Percentiles rank a stretch among this genome's conserved stretches.
phyloP scores from a whole-genome alignment of 2,113 vertebrate species.

The Butorides virescens region DNA sequence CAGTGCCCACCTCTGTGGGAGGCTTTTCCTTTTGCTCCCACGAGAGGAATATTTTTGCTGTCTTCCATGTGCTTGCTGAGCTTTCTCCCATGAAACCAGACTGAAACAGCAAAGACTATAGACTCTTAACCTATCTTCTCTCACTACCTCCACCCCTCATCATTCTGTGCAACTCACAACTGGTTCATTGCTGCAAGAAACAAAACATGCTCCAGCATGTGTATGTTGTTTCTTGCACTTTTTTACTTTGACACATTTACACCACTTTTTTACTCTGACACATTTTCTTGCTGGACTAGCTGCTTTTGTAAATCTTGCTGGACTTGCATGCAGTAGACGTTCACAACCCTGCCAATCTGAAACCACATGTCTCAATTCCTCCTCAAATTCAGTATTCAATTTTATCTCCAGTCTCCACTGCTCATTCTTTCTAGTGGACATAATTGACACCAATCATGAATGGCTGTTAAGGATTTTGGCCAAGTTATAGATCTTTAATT shows the following conservation, averaged over 20 bases:
- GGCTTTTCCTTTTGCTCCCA: slow-evolving; percentile 17
- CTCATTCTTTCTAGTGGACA: not conserved
- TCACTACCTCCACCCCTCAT: not conserved
- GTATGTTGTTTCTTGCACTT: not conserved
- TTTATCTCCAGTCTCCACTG: not conserved
- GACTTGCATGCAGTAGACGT: not conserved
- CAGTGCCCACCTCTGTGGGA: not conserved
- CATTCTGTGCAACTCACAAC: not conserved
- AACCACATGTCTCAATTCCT: not conserved
- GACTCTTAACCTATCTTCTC: not conserved
- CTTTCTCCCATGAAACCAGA: not conserved
- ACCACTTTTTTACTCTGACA: not conserved
- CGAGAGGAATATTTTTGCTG: not conserved
- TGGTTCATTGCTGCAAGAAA: not conserved
- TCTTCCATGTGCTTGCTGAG: not conserved
- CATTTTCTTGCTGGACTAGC: not conserved
- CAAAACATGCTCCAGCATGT: not conserved
- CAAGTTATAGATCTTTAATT: not conserved
- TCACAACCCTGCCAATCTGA: not conserved
- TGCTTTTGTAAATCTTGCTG: not conserved
- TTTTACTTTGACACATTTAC: not conserved
- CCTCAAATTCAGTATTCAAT: not conserved
- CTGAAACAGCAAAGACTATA: not conserved
- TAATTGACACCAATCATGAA: not conserved
- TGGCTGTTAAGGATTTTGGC: not conserved